A percentile compares a stretch with the other conserved stretches of the same genome.
Conservation (phyloP, 2,888 invertebrate species). For the Parnassius mnemosyne region DNA sequence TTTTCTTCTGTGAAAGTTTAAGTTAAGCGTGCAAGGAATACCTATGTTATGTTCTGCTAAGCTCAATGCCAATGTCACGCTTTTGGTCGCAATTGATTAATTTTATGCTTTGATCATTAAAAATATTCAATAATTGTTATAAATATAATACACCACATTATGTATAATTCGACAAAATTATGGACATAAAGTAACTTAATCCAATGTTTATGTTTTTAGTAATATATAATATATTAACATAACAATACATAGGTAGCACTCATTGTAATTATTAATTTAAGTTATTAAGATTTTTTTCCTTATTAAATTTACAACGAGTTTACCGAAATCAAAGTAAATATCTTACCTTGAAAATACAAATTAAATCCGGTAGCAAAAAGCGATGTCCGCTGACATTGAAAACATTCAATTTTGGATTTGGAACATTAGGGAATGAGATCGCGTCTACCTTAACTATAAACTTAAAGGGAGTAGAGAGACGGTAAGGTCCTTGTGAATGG, state of each 20-base stretch:
- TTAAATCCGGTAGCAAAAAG: conserved; percentile 7
- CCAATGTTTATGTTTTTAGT: not conserved
- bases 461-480: conserved; percentile 32
- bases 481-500: conserved; percentile 49
- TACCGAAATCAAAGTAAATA: not conserved
- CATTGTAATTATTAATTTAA: not conserved
- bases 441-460: conserved; percentile 34
- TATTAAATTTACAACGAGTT: not conserved
- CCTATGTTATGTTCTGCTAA: not conserved
- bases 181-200: too few relatives aligned
- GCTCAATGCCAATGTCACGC: not conserved
- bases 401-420: conserved; percentile 25
- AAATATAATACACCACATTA: too few relatives aligned
- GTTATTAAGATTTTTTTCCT: conserved; percentile 3
- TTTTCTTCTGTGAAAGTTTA: conserved; percentile 69
- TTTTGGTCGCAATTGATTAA: too few relatives aligned
- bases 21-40: conserved; percentile 24
- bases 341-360: conserved; percentile 16
- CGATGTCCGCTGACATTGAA: conserved; percentile 10
- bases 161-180: too few relatives aligned
- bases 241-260: not conserved
- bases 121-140: too few relatives aligned
- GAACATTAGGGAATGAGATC: conserved; percentile 40
- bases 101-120: too few relatives aligned
- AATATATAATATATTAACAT: not conserved